These are phyloP conservation scores for Delia radicum DNA, from an alignment of 1,140 invertebrate genomes.

Conservation along the genomic window DNA sequence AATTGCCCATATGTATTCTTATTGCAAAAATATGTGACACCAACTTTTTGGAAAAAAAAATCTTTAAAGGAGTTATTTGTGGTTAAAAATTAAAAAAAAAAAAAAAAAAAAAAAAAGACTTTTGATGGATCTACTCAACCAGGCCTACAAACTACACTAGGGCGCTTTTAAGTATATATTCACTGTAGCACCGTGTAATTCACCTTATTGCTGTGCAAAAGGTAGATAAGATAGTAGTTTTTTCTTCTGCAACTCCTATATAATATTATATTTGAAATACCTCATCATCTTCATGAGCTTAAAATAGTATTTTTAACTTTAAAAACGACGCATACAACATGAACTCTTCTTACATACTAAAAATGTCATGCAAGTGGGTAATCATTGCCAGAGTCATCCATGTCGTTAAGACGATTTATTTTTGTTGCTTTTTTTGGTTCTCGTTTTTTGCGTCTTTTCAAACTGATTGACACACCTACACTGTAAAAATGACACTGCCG, in stretches of 20 bases:
- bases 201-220: not conserved
- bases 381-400: constrained; percentile 15
- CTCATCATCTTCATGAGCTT: not conserved
- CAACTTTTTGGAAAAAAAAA: too few relatives aligned
- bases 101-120: too few relatives aligned
- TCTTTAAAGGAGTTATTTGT: too few relatives aligned
- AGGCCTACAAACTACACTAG: too few relatives aligned
- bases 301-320: not conserved
- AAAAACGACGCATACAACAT: not conserved
- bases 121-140: too few relatives aligned
- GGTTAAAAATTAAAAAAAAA: too few relatives aligned
- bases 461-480: constrained; percentile 20
- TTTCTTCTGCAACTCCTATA: not conserved
- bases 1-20: too few relatives aligned
- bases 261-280: not conserved
- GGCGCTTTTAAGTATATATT: too few relatives aligned
- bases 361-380: constrained; percentile 8
- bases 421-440: not conserved
- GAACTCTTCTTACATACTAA: not conserved
- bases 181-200: too few relatives aligned
- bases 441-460: constrained; percentile 3
- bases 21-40: too few relatives aligned
- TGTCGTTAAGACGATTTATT: not conserved
- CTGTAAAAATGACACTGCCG: not conserved
- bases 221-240: not conserved